phyloP scores from a whole-genome alignment of 2,797 vertebrate species.

The Muraenolepis orangiensis region DNA sequence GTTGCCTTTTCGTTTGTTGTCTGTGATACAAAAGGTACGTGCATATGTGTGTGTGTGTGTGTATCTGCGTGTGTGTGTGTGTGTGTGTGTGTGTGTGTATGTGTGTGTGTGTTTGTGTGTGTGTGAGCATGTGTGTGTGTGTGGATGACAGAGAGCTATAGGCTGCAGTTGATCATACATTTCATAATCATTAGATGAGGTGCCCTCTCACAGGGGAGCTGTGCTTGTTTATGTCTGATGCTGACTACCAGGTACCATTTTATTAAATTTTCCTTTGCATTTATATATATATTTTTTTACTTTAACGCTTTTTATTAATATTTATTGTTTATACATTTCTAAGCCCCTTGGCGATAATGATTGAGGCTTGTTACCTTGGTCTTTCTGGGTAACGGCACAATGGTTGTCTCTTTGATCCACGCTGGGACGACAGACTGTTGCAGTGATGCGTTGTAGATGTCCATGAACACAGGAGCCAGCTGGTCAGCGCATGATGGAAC shows the following conservation, averaged over 20 bases:
- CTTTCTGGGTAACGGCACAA: constrained; percentile 70
- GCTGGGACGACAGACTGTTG: no score
- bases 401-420: constrained; percentile 61
- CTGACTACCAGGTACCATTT: constrained; percentile 54
- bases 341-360: constrained; percentile 61
- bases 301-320: constrained; percentile 31
- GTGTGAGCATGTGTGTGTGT: constrained; percentile 8
- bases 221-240: constrained; percentile 63
- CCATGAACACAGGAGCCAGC: no score
- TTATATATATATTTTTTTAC: constrained; percentile 17
- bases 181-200: constrained; percentile 70
- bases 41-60: no score
- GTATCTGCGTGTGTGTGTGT: no score
- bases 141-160: constrained; percentile 7
- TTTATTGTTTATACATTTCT: constrained; percentile 45
- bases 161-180: constrained; percentile 52
- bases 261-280: constrained; percentile 9
- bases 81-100: background rate
- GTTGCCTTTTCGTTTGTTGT: no score
- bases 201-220: constrained; percentile 43
- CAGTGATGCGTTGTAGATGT: no score
- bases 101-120: constrained; percentile 4
- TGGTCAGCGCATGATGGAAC: no score
- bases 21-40: no score
- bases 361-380: no score